These are phyloP conservation scores for Nerophis lumbriciformis DNA, from an alignment of 2,113 vertebrate genomes.

Conservation along the genomic window DNA sequence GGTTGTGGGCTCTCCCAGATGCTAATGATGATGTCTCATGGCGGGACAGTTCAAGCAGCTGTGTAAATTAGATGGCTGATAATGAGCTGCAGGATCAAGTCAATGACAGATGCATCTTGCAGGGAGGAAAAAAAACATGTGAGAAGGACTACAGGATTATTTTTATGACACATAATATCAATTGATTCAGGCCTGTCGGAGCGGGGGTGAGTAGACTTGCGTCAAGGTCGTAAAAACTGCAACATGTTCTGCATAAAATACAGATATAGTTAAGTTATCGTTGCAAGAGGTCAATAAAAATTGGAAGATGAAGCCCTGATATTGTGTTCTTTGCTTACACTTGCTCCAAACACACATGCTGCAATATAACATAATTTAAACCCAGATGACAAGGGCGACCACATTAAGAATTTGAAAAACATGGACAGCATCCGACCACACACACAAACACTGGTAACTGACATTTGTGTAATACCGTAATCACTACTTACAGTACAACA, in stretches of 20 bases:
- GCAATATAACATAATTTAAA: slow-evolving; percentile 11
- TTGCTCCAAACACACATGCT: neutral
- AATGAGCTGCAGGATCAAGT: slow-evolving; percentile 64
- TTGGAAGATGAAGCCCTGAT: slow-evolving; percentile 1
- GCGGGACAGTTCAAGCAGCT: slow-evolving; percentile 18
- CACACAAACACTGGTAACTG: slow-evolving; percentile 14
- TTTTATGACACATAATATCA: slow-evolving; percentile 35
- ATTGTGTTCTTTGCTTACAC: neutral
- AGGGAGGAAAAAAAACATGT: slow-evolving; percentile 26
- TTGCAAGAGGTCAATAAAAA: slow-evolving; percentile 27
- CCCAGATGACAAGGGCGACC: slow-evolving; percentile 7
- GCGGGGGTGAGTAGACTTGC: slow-evolving; percentile 9
- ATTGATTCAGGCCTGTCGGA: slow-evolving; percentile 29
- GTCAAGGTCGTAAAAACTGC: slow-evolving; percentile 33
- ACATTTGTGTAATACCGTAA: slow-evolving; percentile 4
- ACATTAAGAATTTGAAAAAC: slow-evolving; percentile 4
- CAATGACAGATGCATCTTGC: slow-evolving; percentile 55
- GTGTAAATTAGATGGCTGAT: slow-evolving; percentile 69
- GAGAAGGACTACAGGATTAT: slow-evolving; percentile 34
- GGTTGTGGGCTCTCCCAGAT: slow-evolving; percentile 30
- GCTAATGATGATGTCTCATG: slow-evolving; percentile 35
- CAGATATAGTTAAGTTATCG: slow-evolving; percentile 36
- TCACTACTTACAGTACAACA: slow-evolving; percentile 4
- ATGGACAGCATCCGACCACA: neutral
- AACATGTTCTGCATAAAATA: slow-evolving; percentile 18